Base-by-base conservation (phyloP, 1,140 invertebrate genomes). In the Pseudomyrmex cubaensis region DNA sequence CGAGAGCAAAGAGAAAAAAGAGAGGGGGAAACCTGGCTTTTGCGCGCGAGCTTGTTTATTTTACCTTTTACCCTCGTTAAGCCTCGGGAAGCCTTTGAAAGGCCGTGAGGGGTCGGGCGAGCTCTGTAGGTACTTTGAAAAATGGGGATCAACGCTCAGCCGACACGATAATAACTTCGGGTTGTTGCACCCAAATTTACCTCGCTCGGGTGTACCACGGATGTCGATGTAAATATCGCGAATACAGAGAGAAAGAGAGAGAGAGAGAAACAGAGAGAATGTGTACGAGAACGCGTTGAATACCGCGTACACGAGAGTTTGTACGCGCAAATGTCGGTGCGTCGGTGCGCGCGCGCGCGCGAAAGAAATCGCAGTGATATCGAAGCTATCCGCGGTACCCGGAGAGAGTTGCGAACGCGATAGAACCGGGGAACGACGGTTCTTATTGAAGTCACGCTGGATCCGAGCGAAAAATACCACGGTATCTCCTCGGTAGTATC, bases 1-100 rank as follows among this genome's bases (percentile, higher is more conserved):
- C 62, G 2, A 78, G n/a, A 59, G 35, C 35, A 78, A n/a, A 73
- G 20, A 70, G 5, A 57, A 25, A 52, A 63, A 67, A 9, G 57
- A 4, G 78, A 75, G 78, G 63, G 62, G 57, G 70, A 48, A 52
- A 48, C 20, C 59, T 73, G 73, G 74, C 75, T 83, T 83, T 66
- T 77, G 82, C 74, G 50, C 74, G 50, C 61, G 54, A 25, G 61
- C 82, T 83, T 83, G 82, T 83, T 83, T 83, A 83, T 83, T 83
- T 83, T 83, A 83, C 82, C 82, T 83, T 83, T 83, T 83, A 83
- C 82, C 82, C 82, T 83, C 82, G 82, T 83, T 83, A 83, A 83
- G 82, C 82, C 64, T 78, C 74, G 75, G 82, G 82, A 83, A 83
- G 74, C 82, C 82, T 83, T 83, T 83, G 82, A 83, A 83, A 83